Evolutionary conservation across 1,140 invertebrate genomes (phyloP).

Genomic region (Episyrphus balteatus): DNA sequence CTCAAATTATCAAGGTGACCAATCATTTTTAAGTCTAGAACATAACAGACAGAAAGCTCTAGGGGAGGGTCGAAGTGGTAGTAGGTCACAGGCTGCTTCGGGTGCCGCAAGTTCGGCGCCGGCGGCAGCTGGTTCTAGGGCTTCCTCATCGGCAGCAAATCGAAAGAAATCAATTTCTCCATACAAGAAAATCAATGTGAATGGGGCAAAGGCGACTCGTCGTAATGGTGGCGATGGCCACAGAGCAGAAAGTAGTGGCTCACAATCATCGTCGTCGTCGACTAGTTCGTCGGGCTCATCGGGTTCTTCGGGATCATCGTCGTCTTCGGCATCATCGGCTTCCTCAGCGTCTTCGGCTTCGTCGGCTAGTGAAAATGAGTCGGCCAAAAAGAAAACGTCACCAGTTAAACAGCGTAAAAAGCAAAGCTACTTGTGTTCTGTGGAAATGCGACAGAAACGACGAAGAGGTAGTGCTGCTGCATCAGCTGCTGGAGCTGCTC

Average conservation of each 20-base stretch:
- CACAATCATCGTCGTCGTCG: slow-evolving; percentile 1
- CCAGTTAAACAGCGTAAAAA: slow-evolving; percentile 13
- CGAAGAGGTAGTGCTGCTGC: slow-evolving; percentile 15
- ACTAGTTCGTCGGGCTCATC: slow-evolving; percentile 3
- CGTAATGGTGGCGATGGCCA: too few relatives aligned
- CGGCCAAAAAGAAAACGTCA: slow-evolving; percentile 5
- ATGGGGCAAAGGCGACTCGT: not conserved
- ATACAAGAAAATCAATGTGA: not conserved
- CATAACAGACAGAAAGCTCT: slow-evolving; percentile 29
- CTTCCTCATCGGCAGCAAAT: not conserved
- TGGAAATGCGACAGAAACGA: slow-evolving; percentile 34
- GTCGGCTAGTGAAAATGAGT: slow-evolving; percentile 13
- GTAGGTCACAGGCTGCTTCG: too few relatives aligned
- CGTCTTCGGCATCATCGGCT: slow-evolving; percentile 23
- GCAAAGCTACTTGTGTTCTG: slow-evolving; percentile 22
- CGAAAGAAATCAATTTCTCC: not conserved
- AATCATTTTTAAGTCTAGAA: slow-evolving; percentile 13
- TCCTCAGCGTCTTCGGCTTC: slow-evolving; percentile 8
- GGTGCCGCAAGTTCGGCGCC: too few relatives aligned
- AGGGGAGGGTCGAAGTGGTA: slow-evolving; percentile 3
- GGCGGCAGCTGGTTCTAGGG: not conserved
- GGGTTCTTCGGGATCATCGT: not conserved
- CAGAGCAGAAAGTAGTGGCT: too few relatives aligned
- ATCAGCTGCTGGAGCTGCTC: slow-evolving; percentile 9
- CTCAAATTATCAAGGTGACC: not conserved